These are phyloP conservation scores for Holacanthella duospinosa DNA, from an alignment of 2,888 invertebrate species.

Conservation along the genomic window DNA sequence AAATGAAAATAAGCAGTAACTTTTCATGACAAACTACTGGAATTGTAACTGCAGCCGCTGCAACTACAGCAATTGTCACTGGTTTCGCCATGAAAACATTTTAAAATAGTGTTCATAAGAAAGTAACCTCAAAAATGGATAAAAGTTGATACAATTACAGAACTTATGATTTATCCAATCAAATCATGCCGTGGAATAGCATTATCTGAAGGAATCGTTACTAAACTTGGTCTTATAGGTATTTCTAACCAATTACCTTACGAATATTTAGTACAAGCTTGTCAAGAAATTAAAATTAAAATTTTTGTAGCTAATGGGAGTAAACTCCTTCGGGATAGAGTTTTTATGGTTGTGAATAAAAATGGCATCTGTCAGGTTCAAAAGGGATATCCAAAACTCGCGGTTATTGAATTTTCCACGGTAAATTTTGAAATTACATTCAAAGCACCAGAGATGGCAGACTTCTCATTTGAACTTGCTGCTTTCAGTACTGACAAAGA, in stretches of 20 bases:
- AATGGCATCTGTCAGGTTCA: slow-evolving; percentile 16
- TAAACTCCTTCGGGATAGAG: slow-evolving; percentile 21
- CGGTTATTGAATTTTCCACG: neutral
- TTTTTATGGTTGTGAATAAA: slow-evolving; percentile 23
- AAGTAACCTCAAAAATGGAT: slow-evolving; percentile 17
- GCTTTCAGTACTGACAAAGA: neutral
- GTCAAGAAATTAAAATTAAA: neutral
- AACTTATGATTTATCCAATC: slow-evolving; percentile 20
- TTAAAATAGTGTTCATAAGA: neutral
- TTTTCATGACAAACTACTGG: neutral
- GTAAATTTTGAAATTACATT: neutral
- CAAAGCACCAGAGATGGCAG: neutral
- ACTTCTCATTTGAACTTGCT: neutral
- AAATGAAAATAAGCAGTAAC: no score
- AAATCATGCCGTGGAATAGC: slow-evolving; percentile 23
- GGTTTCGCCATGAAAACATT: neutral
- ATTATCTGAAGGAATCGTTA: slow-evolving; percentile 12
- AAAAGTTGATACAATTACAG: slow-evolving; percentile 16
- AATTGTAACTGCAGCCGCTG: neutral
- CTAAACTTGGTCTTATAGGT: slow-evolving; percentile 16
- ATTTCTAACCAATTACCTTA: neutral
- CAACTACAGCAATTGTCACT: neutral
- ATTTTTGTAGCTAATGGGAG: neutral
- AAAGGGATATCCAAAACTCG: slow-evolving; percentile 4
- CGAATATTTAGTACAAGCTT: no score